Percentiles rank a stretch among this genome's conserved stretches.
These are phyloP conservation scores for Halcyon smyrnensis DNA, from an alignment of 2,797 vertebrate species.

Conservation along the genomic window DNA sequence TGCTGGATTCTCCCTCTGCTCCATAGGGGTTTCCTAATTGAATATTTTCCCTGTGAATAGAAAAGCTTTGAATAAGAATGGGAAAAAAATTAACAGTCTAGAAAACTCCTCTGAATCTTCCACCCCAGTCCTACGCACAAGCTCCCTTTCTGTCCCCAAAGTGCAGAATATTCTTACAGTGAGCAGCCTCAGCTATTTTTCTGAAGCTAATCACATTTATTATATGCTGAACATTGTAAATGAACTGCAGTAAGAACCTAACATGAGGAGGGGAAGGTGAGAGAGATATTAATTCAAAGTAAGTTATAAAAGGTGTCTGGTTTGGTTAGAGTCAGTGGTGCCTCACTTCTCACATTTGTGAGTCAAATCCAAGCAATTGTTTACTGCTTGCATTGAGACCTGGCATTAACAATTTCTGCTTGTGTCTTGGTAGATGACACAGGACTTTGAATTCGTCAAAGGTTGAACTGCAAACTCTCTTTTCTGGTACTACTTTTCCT, in stretches of 20 bases:
- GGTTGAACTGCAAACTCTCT: not conserved
- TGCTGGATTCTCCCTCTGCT: not conserved
- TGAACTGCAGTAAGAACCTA: not conserved
- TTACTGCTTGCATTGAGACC: not conserved
- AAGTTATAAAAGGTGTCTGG: not conserved
- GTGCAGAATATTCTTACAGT: not conserved
- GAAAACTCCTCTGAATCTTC: not conserved
- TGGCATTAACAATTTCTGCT: not conserved
- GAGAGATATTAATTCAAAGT: not conserved
- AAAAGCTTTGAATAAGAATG: constrained; percentile 15
- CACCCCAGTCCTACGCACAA: not conserved
- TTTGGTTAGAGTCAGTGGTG: not conserved
- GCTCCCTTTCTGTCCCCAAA: not conserved
- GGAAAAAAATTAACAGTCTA: not conserved
- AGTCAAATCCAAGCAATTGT: not conserved
- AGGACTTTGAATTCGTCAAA: not conserved
- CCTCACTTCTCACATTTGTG: not conserved
- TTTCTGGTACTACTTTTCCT: not conserved
- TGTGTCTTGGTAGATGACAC: not conserved
- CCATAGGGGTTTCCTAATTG: constrained; percentile 9
- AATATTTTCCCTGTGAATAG: constrained; percentile 8
- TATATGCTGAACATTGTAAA: not conserved
- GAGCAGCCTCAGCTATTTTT: not conserved
- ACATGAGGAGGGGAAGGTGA: not conserved
- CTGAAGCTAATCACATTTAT: not conserved